These are phyloP conservation scores for Sinocyclocheilus anophthalmus DNA, from an alignment of 2,113 vertebrate genomes.

Conservation along the genomic window DNA sequence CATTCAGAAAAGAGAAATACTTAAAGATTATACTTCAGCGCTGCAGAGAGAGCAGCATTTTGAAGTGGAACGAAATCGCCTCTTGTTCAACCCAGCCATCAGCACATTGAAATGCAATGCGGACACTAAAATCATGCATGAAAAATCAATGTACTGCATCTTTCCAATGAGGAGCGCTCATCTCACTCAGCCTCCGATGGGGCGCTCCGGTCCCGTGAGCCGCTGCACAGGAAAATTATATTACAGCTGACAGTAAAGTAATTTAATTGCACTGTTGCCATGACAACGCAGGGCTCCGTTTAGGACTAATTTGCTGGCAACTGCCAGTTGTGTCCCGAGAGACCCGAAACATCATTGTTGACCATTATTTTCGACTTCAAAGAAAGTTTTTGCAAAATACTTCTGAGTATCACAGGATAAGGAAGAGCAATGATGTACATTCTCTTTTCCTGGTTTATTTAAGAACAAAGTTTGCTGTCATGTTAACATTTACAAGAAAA, in stretches of 20 bases:
- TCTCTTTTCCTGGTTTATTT: not conserved
- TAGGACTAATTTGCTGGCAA: conserved; percentile 87
- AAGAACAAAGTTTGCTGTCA: not conserved
- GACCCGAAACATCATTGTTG: conserved; percentile 68
- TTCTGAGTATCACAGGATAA: not conserved
- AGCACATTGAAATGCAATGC: conserved; percentile 24
- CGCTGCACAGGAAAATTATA: conserved; percentile 85
- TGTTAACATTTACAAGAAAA: not conserved
- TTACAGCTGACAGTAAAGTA: conserved; percentile 89
- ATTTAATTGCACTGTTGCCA: conserved; percentile 89
- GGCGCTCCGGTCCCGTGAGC: conserved; percentile 80
- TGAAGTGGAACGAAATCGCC: conserved; percentile 36
- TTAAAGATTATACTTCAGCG: not conserved
- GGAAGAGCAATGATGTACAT: not conserved
- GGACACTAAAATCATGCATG: conserved; percentile 53
- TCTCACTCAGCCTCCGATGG: conserved; percentile 76
- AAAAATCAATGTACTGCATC: conserved; percentile 53
- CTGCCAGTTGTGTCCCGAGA: conserved; percentile 80
- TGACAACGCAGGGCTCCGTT: conserved; percentile 86
- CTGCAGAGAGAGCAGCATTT: not conserved
- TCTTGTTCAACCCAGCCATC: conserved; percentile 15
- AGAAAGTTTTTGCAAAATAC: conserved; percentile 53
- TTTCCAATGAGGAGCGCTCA: conserved; percentile 43
- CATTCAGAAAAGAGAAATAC: conserved; percentile 27
- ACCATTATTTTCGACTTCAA: conserved; percentile 68